These are phyloP conservation scores for Phrynosoma blainvillii DNA, from an alignment of 2,113 vertebrate genomes.

Conservation along the genomic window DNA sequence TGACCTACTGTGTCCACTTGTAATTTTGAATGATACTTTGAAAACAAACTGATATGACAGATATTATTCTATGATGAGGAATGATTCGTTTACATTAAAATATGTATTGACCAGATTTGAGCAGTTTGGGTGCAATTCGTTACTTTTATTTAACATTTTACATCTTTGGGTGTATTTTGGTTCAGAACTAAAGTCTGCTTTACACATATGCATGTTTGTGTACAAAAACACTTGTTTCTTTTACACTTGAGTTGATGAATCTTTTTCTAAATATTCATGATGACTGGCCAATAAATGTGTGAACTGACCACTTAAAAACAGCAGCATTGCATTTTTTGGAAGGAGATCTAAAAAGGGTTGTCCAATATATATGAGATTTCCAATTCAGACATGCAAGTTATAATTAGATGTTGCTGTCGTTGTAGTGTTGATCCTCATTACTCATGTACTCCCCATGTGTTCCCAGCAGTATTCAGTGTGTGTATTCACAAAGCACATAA, in stretches of 20 bases:
- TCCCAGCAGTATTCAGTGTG: background rate
- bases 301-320: background rate
- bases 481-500: background rate
- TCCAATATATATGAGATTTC: no score
- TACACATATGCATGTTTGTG: background rate
- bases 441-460: background rate
- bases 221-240: background rate
- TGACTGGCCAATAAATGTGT: background rate
- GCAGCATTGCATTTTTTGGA: conserved; percentile 8
- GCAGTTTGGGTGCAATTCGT: conserved; percentile 11
- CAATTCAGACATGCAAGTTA: background rate
- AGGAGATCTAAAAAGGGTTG: background rate
- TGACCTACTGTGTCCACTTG: conserved; percentile 68
- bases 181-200: background rate
- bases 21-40: conserved; percentile 68
- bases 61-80: conserved; percentile 56
- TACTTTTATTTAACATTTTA: conserved; percentile 26
- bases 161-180: background rate
- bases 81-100: conserved; percentile 33
- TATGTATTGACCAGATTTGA: conserved; percentile 29
- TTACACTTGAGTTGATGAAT: background rate
- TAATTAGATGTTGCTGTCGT: background rate
- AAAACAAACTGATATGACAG: conserved; percentile 52
- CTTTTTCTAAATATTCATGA: no score
- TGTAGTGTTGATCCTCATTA: background rate